Percentiles rank a stretch among this genome's conserved stretches.
Evolutionary conservation across 2,797 vertebrate genomes (phyloP).

Genomic region (Pelochelys cantorii): DNA sequence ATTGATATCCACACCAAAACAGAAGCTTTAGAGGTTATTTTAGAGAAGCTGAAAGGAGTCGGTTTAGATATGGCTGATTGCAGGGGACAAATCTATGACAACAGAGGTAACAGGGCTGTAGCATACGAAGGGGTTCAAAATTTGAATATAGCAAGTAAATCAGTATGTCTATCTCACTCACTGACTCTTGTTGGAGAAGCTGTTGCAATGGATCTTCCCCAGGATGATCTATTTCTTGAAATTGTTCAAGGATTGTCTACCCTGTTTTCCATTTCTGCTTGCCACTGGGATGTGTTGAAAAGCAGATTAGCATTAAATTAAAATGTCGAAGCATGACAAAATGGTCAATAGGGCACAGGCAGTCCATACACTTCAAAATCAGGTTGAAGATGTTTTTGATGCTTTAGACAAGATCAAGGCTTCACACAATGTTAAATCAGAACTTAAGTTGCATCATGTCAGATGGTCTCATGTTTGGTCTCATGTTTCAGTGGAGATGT

Average conservation of each 20-base stretch:
- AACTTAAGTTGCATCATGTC: not conserved
- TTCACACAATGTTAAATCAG: not conserved
- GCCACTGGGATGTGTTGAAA: not conserved
- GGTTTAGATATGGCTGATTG: not conserved
- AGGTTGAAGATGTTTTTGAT: not conserved
- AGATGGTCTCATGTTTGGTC: too few relatives aligned
- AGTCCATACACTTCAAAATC: not conserved
- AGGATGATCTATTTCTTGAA: not conserved
- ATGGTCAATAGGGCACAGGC: not conserved
- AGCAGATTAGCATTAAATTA: not conserved
- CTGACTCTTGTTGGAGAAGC: not conserved
- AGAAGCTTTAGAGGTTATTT: not conserved
- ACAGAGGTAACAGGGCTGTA: not conserved
- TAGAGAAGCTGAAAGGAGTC: not conserved
- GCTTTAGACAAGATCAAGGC: not conserved
- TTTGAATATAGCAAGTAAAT: not conserved
- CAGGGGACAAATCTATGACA: not conserved
- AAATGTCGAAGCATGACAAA: not conserved
- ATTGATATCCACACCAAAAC: not conserved
- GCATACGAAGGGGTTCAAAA: not conserved
- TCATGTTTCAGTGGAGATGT: not conserved
- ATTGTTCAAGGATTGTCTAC: not conserved
- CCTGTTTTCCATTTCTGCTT: not conserved
- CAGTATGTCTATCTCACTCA: not conserved
- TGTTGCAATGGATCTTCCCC: not conserved